Conservation (phyloP, 2,797 vertebrate species). For the Tapera naevia region DNA sequence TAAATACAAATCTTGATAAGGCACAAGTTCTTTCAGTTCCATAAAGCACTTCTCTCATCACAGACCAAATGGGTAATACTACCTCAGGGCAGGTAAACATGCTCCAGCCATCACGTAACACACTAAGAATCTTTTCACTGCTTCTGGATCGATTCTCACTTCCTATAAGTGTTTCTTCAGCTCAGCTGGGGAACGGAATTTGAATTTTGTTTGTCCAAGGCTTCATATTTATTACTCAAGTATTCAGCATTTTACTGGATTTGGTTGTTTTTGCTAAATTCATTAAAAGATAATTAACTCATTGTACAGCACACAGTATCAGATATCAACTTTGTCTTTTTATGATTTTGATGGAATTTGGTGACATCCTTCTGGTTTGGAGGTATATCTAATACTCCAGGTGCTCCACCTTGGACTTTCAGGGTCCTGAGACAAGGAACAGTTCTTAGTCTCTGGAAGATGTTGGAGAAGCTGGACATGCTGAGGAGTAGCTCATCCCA, state of each 20-base stretch:
- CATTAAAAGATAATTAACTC: background rate
- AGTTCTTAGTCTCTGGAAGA: background rate
- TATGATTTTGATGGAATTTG: background rate
- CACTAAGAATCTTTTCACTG: background rate
- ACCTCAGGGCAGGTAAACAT: too few species aligned
- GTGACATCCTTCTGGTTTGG: background rate
- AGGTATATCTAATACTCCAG: background rate
- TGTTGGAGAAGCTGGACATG: background rate
- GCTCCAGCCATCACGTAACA: background rate
- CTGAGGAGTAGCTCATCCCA: background rate
- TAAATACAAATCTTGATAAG: background rate
- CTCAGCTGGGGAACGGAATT: background rate
- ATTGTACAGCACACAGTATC: background rate
- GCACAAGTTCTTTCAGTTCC: background rate
- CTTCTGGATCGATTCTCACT: background rate
- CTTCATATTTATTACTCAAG: background rate
- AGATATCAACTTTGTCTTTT: background rate
- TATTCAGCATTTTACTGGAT: background rate
- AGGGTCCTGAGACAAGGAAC: background rate
- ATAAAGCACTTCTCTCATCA: background rate
- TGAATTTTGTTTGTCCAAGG: background rate
- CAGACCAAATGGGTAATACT: background rate
- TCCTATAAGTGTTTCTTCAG: background rate
- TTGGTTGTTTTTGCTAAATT: background rate
- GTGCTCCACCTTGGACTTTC: background rate